These are phyloP conservation scores for Phataginus tetradactyla DNA, from an alignment of 2,797 vertebrate species.

Conservation along the genomic window DNA sequence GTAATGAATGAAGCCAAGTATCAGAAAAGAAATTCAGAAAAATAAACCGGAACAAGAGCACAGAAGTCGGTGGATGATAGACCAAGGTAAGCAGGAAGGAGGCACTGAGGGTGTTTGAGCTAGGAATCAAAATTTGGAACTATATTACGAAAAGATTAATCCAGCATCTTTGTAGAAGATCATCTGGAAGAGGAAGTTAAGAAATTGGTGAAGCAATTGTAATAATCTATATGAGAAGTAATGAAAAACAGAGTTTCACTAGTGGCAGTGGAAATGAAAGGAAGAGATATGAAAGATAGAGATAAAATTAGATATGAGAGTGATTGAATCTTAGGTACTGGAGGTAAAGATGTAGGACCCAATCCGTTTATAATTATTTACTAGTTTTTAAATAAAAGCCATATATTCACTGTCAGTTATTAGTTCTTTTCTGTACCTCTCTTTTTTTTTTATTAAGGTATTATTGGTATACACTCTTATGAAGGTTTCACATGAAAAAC, in stretches of 20 bases:
- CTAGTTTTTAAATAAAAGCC: not conserved
- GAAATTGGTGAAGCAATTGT: not conserved
- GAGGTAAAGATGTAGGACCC: not conserved
- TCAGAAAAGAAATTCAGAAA: not conserved
- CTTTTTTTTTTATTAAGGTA: not conserved
- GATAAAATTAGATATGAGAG: not conserved
- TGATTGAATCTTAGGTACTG: not conserved
- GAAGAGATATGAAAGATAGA: not conserved
- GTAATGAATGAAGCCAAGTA: not conserved
- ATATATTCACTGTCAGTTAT: not conserved
- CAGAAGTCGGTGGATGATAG: not conserved
- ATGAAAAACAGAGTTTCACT: not conserved
- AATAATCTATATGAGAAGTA: not conserved
- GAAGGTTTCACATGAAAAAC: too few species aligned
- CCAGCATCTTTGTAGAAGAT: not conserved
- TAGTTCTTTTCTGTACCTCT: not conserved
- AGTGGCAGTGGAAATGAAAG: not conserved
- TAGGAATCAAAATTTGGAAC: not conserved
- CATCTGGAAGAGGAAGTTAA: not conserved
- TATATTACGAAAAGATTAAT: not conserved
- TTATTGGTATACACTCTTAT: too few species aligned
- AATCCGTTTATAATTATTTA: not conserved
- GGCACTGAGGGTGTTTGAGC: not conserved
- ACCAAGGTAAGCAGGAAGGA: not conserved
- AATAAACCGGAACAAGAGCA: not conserved